phyloP scores from a whole-genome alignment of 2,888 invertebrate genomes.

The Melipona bicolor region DNA sequence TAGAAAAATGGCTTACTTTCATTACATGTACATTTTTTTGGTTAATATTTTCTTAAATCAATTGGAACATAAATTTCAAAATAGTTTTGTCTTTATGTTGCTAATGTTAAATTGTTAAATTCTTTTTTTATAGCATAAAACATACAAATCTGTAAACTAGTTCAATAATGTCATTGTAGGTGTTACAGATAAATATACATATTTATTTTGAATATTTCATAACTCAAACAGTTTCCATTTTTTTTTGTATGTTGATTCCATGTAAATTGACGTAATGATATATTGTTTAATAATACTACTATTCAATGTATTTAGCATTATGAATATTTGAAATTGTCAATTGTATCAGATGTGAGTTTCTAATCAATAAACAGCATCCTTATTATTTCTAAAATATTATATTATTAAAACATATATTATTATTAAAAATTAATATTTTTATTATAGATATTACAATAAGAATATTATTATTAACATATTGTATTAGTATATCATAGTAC shows the following conservation, averaged over 20 bases:
- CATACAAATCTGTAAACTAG: background rate
- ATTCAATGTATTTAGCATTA: background rate
- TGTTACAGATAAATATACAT: background rate
- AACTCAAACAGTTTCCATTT: background rate
- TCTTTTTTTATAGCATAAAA: background rate
- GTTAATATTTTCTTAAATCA: background rate
- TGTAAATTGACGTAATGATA: background rate
- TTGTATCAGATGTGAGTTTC: background rate
- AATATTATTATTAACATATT: background rate
- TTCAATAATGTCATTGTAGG: too few species aligned
- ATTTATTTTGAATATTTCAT: background rate
- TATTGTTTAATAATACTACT: background rate
- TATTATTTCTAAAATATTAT: background rate
- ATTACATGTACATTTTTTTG: background rate
- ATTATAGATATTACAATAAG: too few species aligned
- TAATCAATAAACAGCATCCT: background rate
- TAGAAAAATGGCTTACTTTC: conserved; percentile 10
- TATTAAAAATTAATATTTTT: background rate
- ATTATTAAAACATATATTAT: background rate
- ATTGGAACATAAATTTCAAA: background rate
- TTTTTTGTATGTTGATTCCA: background rate
- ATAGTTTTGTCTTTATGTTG: background rate
- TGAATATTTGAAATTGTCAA: background rate
- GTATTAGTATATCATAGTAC: background rate
- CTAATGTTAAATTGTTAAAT: background rate